These are phyloP conservation scores for Odontocerum albicorne DNA, from an alignment of 2,888 invertebrate genomes.

Conservation along the genomic window DNA sequence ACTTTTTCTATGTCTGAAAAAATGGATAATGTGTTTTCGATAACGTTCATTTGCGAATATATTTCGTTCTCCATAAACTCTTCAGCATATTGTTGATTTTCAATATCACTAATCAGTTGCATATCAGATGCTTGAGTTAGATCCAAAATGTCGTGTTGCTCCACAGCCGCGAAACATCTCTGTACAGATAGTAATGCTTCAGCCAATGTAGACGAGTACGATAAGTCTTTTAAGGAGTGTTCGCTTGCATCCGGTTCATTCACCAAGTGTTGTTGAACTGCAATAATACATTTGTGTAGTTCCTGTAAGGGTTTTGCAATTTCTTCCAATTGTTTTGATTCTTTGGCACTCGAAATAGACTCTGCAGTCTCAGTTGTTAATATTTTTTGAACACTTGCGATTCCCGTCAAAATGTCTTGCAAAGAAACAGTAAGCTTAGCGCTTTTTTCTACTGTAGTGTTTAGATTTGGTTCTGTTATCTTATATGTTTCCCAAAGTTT, in stretches of 20 bases:
- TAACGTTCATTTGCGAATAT: conserved; percentile 40
- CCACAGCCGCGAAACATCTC: conserved; percentile 47
- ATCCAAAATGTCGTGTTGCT: conserved; percentile 49
- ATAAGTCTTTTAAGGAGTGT: conserved; percentile 30
- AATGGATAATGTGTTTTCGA: conserved; percentile 41
- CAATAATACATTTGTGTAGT: conserved; percentile 45
- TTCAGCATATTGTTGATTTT: conserved; percentile 28
- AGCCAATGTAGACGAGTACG: conserved; percentile 43
- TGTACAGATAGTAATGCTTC: conserved; percentile 48
- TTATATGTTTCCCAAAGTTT: conserved; percentile 27
- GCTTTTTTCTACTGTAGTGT: not conserved
- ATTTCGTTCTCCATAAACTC: conserved; percentile 38
- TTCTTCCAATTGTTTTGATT: conserved; percentile 37
- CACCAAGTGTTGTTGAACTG: conserved; percentile 43
- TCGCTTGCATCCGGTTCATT: conserved; percentile 39
- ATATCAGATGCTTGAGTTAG: conserved; percentile 45
- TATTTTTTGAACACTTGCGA: conserved; percentile 39
- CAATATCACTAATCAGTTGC: conserved; percentile 7
- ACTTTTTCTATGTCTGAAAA: conserved; percentile 31
- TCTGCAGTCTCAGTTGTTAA: conserved; percentile 30
- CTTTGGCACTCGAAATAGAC: not conserved
- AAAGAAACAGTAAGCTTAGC: conserved; percentile 28
- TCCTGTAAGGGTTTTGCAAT: conserved; percentile 46
- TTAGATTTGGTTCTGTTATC: not conserved
- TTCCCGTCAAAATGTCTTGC: conserved; percentile 39